phyloP scores from a whole-genome alignment of 2,113 vertebrate species.

The Ifrita kowaldi region DNA sequence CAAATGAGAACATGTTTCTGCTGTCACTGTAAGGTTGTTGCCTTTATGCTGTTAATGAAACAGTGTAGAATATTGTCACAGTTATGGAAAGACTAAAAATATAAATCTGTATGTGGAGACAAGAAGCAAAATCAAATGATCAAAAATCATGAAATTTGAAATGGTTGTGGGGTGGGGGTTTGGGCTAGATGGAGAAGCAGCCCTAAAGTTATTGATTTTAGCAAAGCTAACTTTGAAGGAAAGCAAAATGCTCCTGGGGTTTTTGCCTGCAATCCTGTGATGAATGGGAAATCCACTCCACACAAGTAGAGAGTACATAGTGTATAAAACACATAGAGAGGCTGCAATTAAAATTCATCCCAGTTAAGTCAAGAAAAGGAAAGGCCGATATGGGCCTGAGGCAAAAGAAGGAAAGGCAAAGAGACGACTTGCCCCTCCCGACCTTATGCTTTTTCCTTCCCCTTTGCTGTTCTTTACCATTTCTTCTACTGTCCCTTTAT shows the following conservation, averaged over 20 bases:
- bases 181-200: constrained; percentile 5
- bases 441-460: constrained; percentile 64
- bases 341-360: constrained; percentile 72
- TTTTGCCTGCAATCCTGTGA: constrained; percentile 66
- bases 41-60: neutral
- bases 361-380: constrained; percentile 69
- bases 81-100: neutral
- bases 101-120: neutral
- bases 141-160: constrained; percentile 12
- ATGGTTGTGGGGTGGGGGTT: neutral
- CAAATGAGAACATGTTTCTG: neutral
- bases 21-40: neutral
- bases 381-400: constrained; percentile 67
- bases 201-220: constrained; percentile 65
- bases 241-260: constrained; percentile 62
- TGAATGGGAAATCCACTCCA: constrained; percentile 72
- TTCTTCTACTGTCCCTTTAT: constrained; percentile 58
- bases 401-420: constrained; percentile 71
- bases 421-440: constrained; percentile 61
- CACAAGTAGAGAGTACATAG: constrained; percentile 59
- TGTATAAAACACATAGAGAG: constrained; percentile 49
- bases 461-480: constrained; percentile 45
- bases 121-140: neutral
- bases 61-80: neutral
- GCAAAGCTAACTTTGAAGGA: constrained; percentile 67